Conservation (phyloP, 2,797 vertebrate species). For the Danio tinwini region DNA sequence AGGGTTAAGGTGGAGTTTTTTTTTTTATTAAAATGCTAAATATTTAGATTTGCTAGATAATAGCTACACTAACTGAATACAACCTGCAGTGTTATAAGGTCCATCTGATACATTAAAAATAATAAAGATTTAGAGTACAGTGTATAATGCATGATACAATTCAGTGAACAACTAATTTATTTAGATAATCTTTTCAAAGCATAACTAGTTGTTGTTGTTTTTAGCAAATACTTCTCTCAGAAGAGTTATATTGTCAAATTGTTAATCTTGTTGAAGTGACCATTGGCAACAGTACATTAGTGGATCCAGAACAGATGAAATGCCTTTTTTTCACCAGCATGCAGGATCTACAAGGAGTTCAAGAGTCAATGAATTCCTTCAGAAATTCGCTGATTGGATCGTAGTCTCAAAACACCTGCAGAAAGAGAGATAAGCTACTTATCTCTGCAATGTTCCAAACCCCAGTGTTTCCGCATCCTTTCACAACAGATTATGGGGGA, state of each 20-base stretch:
- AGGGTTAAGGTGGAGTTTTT: background rate
- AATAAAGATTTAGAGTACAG: background rate
- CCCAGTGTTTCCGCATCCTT: conserved; percentile 63
- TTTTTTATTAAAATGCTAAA: conserved; percentile 25
- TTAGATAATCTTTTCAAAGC: background rate
- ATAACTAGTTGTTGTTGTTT: background rate
- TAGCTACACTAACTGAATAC: background rate
- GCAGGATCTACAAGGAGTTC: conserved; percentile 62
- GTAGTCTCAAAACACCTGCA: conserved; percentile 71
- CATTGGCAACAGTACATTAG: conserved; percentile 3
- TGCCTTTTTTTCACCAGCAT: conserved; percentile 47
- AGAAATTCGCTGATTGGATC: conserved; percentile 76
- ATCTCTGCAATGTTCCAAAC: conserved; percentile 68
- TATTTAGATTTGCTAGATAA: background rate
- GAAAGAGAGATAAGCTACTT: conserved; percentile 78
- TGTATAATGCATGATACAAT: background rate
- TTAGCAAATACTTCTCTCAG: background rate
- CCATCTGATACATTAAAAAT: too few relatives aligned
- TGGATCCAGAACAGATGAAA: conserved; percentile 22
- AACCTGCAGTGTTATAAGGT: background rate
- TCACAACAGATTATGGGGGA: conserved; percentile 58
- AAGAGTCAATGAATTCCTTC: conserved; percentile 78
- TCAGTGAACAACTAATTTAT: background rate
- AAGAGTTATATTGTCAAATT: background rate
- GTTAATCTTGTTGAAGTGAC: background rate